Conservation (phyloP, 2,113 vertebrate genomes). For the Mobula birostris region DNA sequence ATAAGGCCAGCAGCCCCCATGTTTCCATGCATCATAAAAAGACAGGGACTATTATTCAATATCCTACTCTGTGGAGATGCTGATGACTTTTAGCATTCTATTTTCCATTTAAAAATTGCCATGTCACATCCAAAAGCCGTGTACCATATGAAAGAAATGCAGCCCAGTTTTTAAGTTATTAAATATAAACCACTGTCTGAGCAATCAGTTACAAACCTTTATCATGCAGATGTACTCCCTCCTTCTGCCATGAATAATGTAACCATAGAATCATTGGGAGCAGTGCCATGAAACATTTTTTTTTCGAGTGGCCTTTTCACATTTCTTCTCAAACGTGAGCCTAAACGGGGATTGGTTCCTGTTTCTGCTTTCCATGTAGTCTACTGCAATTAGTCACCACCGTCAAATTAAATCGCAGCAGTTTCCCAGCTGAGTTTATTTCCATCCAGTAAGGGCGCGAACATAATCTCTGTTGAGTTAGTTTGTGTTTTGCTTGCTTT, state of each 20-base stretch:
- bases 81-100: too few relatives aligned
- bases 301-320: background rate
- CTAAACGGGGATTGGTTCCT: background rate
- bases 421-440: background rate
- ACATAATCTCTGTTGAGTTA: background rate
- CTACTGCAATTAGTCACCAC: background rate
- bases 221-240: background rate
- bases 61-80: too few relatives aligned
- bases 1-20: too few relatives aligned
- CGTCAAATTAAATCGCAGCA: background rate
- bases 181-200: too few relatives aligned
- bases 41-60: too few relatives aligned
- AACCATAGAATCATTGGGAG: background rate
- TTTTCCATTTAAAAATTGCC: too few relatives aligned
- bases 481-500: constrained; percentile 20
- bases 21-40: too few relatives aligned
- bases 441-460: background rate
- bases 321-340: background rate
- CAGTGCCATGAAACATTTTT: background rate
- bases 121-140: too few relatives aligned
- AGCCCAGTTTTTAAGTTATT: too few relatives aligned
- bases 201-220: background rate
- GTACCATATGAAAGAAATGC: too few relatives aligned
- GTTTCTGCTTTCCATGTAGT: background rate
- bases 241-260: background rate